Evolutionary conservation across 2,888 invertebrate species (phyloP).

Genomic region (Petrophora chlorosata): DNA sequence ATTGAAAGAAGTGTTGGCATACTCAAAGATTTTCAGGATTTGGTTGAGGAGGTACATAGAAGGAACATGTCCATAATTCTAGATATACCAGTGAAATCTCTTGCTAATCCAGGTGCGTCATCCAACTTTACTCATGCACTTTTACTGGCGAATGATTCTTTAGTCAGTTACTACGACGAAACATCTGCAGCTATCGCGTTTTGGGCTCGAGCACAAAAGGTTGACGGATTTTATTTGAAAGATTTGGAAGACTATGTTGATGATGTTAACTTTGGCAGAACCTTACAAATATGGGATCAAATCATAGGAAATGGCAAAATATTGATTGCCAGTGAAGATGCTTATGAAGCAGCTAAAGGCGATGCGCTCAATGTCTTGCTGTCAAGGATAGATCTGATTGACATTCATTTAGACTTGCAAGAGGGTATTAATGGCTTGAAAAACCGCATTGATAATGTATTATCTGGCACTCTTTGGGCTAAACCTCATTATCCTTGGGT

Average conservation of each 20-base stretch:
- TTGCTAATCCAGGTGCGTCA: constrained; percentile 49
- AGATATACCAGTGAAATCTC: constrained; percentile 87
- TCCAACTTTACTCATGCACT: constrained; percentile 52
- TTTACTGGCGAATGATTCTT: constrained; percentile 75
- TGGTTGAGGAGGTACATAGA: constrained; percentile 86
- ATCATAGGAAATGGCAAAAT: constrained; percentile 85
- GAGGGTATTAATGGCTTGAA: constrained; percentile 84
- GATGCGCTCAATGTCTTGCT: constrained; percentile 85
- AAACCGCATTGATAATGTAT: constrained; percentile 81
- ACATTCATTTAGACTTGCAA: constrained; percentile 85
- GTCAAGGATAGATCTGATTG: constrained; percentile 87
- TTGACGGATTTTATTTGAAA: constrained; percentile 95
- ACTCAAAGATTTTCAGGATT: constrained; percentile 86
- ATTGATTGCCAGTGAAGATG: constrained; percentile 86
- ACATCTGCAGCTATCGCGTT: constrained; percentile 66
- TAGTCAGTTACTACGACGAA: constrained; percentile 55
- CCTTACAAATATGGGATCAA: constrained; percentile 87
- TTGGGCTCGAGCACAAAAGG: constrained; percentile 85
- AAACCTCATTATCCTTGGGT: constrained; percentile 89
- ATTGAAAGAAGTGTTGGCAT: constrained; percentile 89
- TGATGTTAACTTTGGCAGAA: constrained; percentile 82
- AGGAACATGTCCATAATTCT: constrained; percentile 90
- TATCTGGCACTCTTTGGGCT: constrained; percentile 84
- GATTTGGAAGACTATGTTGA: constrained; percentile 87
- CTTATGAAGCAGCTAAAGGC: constrained; percentile 72